These are phyloP conservation scores for Nannoperca australis DNA, from an alignment of 2,797 vertebrate genomes.

Conservation along the genomic window DNA sequence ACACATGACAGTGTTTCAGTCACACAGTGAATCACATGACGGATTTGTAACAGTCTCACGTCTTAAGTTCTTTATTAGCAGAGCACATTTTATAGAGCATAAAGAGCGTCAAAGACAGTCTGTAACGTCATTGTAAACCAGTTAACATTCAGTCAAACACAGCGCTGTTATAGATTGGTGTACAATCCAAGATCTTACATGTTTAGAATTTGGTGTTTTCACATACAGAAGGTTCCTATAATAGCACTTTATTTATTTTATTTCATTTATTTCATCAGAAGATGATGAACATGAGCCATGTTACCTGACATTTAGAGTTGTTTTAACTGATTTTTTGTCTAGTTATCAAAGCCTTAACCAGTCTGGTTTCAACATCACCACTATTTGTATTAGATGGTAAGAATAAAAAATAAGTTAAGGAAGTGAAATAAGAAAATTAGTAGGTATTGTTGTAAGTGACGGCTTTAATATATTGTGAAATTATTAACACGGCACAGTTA, in stretches of 20 bases:
- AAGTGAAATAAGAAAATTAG: too few relatives aligned
- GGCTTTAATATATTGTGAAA: not conserved
- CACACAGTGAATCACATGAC: slow-evolving; percentile 25
- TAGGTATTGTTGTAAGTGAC: not conserved
- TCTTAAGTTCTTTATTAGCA: not conserved
- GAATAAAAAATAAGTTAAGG: not conserved
- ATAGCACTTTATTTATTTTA: not conserved
- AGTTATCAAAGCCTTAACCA: not conserved
- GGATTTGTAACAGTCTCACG: slow-evolving; percentile 19
- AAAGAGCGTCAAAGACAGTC: not conserved
- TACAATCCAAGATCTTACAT: not conserved
- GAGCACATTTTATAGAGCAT: not conserved
- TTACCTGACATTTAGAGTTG: not conserved
- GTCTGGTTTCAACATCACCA: not conserved
- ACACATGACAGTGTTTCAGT: slow-evolving; percentile 2
- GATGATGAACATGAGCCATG: not conserved
- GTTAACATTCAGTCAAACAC: not conserved
- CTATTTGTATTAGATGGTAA: not conserved
- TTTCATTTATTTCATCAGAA: slow-evolving; percentile 8
- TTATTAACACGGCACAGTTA: not conserved
- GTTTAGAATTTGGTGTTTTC: not conserved
- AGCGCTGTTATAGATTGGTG: not conserved
- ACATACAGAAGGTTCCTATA: not conserved
- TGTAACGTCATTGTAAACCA: not conserved
- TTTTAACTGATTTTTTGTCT: not conserved